Evolutionary conservation across 2,888 invertebrate genomes (phyloP).

Genomic region (Loripinus fragilis): DNA sequence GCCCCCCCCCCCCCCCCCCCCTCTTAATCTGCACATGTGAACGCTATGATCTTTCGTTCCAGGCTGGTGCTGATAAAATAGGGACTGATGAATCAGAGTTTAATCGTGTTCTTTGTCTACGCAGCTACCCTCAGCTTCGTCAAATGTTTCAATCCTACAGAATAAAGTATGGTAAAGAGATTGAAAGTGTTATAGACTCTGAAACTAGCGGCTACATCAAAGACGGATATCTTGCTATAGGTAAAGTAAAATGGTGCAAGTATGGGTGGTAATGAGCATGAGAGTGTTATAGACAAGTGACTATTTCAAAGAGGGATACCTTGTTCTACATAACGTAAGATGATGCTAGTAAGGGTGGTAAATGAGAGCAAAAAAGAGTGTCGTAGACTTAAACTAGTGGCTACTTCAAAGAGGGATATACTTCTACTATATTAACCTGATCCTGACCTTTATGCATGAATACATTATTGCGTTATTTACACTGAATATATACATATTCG

Average conservation of each 20-base stretch:
- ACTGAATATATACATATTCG: too few relatives aligned
- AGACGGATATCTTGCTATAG: conserved; percentile 72
- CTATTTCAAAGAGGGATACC: conserved; percentile 66
- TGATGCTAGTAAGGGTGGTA: too few relatives aligned
- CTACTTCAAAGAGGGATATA: too few relatives aligned
- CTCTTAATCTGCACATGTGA: too few relatives aligned
- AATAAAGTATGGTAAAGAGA: conserved; percentile 65
- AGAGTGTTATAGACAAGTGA: conserved; percentile 73
- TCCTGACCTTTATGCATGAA: too few relatives aligned
- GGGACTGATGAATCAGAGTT: conserved; percentile 80
- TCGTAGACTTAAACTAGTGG: too few relatives aligned
- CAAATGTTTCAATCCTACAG: conserved; percentile 75
- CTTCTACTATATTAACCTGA: too few relatives aligned
- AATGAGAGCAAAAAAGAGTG: too few relatives aligned
- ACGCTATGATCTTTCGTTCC: conserved; percentile 18
- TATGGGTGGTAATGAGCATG: conserved; percentile 72
- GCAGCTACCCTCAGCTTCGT: conserved; percentile 73
- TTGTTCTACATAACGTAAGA: conserved; percentile 75
- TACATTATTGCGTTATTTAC: too few relatives aligned
- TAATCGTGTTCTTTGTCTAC: conserved; percentile 70
- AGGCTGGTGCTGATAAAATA: conserved; percentile 77
- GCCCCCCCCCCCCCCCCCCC: too few relatives aligned
- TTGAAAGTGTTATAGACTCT: conserved; percentile 70
- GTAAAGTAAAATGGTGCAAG: conserved; percentile 59
- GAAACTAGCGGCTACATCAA: conserved; percentile 74